Base-by-base conservation (phyloP, 1,140 invertebrate genomes). In the Acyrthosiphon pisum region DNA sequence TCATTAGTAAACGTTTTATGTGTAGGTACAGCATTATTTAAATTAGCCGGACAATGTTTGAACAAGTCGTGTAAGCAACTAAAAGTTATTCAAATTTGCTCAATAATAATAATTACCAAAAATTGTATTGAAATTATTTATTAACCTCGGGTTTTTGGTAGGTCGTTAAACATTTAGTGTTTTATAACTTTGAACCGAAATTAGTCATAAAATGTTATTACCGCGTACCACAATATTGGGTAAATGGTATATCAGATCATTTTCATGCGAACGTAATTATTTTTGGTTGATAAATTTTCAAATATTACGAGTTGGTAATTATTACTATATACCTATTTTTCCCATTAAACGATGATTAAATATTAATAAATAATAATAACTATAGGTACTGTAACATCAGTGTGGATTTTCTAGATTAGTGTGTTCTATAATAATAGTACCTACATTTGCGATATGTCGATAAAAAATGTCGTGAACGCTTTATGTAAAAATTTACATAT, bases 51-150 rank as follows among this genome's bases (percentile, higher is more conserved):
- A 30, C 7, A 30, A n/a, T 20, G 60, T 76, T n/a, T 76, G 4
- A 76, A 76, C 60, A 76, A 76, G n/a, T 76, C 60, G 60, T 76
- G 60, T 76, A n/a, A 76, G 14, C 60, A n/a, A 76, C 60, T 76
- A 76, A 76, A 76, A 76, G 60, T 76, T 76, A 76, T 76, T n/a
- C 30, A n/a, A 76, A 30, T 76, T n/a, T 6, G 60, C 14, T n/a
- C 60, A n/a, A 76, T 76, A n/a, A 76, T 76, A 26, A 30, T 60
- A 76, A 76, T 76, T 76, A 76, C 30, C 60, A 76, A 76, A 68
- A n/a, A n/a, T 76, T n/a, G 60, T 76, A 18, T 76, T n/a, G n/a
- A 35, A 76, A 76, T 76, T 76, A 76, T 76, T 76, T 76, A 76
- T 76, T 76, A 76, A 68, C 60, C 6, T 68, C 60, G 60, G 30